Conservation (phyloP, 37 sponge, comb jelly and placozoan species). For the Spongilla lacustris region DNA sequence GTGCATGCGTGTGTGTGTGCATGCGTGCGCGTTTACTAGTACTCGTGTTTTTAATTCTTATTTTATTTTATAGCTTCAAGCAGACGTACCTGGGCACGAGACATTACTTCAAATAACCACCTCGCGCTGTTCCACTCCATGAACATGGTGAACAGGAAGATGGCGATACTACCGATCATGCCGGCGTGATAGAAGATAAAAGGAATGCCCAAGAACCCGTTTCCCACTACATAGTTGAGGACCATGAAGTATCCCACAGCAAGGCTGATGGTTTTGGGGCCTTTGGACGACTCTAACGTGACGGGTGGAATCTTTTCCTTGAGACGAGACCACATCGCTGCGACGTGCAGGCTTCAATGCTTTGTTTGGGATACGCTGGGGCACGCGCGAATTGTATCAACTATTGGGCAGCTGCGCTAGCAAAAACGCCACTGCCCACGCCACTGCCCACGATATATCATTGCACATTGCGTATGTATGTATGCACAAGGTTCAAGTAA, state of each 20-base stretch:
- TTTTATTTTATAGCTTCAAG: too few relatives aligned
- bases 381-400: not conserved
- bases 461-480: not conserved
- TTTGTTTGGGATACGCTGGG: not conserved
- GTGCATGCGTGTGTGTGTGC: too few relatives aligned
- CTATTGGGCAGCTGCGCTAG: not conserved
- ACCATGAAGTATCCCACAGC: slow-evolving; percentile 12
- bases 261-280: not conserved
- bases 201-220: slow-evolving; percentile 9
- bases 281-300: not conserved
- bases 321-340: not conserved
- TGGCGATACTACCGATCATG: slow-evolving; percentile 16
- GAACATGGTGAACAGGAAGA: slow-evolving; percentile 23
- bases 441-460: not conserved
- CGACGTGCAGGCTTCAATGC: not conserved
- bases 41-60: too few relatives aligned
- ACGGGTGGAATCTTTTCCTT: not conserved
- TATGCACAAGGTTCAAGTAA: not conserved
- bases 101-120: slow-evolving; percentile 53
- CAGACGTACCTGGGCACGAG: slow-evolving; percentile 45
- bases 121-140: slow-evolving; percentile 30
- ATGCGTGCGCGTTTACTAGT: too few relatives aligned
- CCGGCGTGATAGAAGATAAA: slow-evolving; percentile 41
- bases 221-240: slow-evolving; percentile 6
- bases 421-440: not conserved